Conservation (phyloP, 1,140 invertebrate species). For the Bombus consobrinus region DNA sequence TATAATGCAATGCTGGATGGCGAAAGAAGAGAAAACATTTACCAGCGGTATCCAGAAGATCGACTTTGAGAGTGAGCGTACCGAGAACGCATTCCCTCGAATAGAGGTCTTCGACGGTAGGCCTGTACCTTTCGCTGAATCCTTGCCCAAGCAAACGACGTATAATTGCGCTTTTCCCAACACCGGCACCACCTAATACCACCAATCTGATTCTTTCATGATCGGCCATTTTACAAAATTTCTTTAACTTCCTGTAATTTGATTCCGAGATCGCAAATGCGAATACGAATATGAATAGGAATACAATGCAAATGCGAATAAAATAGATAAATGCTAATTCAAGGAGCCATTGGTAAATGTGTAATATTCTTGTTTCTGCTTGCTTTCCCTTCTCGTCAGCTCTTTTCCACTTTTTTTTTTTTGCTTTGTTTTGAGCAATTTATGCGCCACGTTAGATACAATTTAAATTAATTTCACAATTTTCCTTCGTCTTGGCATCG, state of each 20-base stretch:
- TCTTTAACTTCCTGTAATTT: neutral
- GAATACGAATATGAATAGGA: conserved; percentile 17
- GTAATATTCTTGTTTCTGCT: neutral
- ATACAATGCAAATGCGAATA: neutral
- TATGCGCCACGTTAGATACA: neutral
- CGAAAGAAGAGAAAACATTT: conserved; percentile 19
- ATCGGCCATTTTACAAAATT: conserved; percentile 85
- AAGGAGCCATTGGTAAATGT: conserved; percentile 45
- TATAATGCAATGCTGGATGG: neutral
- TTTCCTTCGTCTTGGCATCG: neutral
- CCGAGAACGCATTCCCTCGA: conserved; percentile 92
- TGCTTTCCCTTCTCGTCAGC: neutral
- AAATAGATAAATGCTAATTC: neutral
- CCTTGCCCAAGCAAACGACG: conserved; percentile 93
- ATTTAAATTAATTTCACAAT: neutral
- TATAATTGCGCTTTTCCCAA: conserved; percentile 94
- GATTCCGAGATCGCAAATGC: neutral
- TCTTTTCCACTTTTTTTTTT: neutral
- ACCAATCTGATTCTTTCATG: conserved; percentile 93
- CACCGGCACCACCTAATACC: conserved; percentile 91
- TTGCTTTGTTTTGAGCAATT: neutral
- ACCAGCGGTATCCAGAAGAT: conserved; percentile 93
- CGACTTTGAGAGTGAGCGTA: conserved; percentile 90
- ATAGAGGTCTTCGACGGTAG: conserved; percentile 95
- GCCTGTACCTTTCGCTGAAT: conserved; percentile 92